Conservation (phyloP, 2,888 invertebrate species). For the Sarcophaga caerulescens region DNA sequence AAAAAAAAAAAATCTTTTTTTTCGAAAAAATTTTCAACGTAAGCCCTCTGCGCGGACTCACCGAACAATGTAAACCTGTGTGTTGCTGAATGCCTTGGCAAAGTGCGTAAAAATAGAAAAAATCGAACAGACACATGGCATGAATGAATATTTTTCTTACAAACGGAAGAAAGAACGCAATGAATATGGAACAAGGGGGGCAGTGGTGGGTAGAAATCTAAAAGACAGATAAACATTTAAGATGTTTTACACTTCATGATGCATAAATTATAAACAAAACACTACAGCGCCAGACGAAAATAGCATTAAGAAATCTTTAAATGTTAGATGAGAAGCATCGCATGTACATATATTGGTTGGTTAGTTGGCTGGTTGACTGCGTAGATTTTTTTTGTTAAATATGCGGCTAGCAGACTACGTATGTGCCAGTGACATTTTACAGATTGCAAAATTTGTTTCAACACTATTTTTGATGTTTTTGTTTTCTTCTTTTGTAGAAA, state of each 20-base stretch:
- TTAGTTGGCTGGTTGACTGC: background rate
- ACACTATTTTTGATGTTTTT: too few relatives aligned
- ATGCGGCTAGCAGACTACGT: background rate
- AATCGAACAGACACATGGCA: background rate
- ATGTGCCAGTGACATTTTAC: conserved; percentile 64
- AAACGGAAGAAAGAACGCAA: background rate
- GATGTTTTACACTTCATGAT: conserved; percentile 59
- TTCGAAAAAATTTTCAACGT: background rate
- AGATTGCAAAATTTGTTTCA: conserved; percentile 53
- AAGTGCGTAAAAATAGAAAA: conserved; percentile 61
- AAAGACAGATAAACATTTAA: conserved; percentile 30
- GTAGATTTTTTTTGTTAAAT: background rate
- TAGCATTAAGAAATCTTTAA: conserved; percentile 15
- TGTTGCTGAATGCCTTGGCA: conserved; percentile 16
- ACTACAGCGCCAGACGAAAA: background rate
- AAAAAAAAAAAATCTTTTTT: conserved; percentile 4
- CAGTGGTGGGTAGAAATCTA: background rate
- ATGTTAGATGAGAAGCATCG: background rate
- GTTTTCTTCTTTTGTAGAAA: background rate
- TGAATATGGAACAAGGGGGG: background rate
- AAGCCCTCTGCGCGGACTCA: too few relatives aligned
- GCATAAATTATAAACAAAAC: conserved; percentile 47
- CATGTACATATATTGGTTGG: too few relatives aligned
- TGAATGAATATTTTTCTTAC: too few relatives aligned
- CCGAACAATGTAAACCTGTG: background rate